A percentile compares a stretch with the other conserved stretches of the same genome.
phyloP scores from a whole-genome alignment of 1,140 invertebrate genomes.

The Drosophila orena region DNA sequence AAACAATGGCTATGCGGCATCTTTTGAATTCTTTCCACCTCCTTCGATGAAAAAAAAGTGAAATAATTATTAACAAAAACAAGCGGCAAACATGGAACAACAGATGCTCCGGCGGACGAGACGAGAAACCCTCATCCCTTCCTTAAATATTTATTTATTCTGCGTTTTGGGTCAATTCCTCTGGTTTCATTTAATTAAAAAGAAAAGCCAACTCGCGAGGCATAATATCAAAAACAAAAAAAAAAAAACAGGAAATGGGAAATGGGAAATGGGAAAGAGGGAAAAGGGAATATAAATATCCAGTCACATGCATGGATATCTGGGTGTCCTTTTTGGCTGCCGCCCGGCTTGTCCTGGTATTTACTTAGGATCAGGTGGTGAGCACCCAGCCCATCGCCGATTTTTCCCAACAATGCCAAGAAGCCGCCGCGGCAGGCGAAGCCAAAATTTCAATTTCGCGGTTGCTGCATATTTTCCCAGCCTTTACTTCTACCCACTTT shows the following conservation, averaged over 20 bases:
- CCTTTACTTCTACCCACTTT: constrained; percentile 50
- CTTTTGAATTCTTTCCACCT: constrained; percentile 74
- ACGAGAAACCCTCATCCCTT: constrained; percentile 1
- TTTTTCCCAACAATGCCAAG: constrained; percentile 45
- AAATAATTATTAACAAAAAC: constrained; percentile 82
- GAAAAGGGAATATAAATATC: constrained; percentile 31
- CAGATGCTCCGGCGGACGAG: constrained; percentile 46
- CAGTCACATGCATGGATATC: constrained; percentile 68
- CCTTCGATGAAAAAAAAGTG: constrained; percentile 55
- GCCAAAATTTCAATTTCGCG: constrained; percentile 83
- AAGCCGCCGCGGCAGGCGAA: constrained; percentile 71
- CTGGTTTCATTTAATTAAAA: constrained; percentile 85
- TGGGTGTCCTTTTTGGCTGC: constrained; percentile 44
- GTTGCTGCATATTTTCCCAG: constrained; percentile 82
- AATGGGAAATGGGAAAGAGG: background rate
- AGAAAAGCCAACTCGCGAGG: constrained; percentile 64
- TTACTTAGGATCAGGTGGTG: constrained; percentile 85
- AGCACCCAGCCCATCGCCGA: constrained; percentile 43
- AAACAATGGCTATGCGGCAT: constrained; percentile 70
- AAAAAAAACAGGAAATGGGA: background rate
- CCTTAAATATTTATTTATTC: constrained; percentile 71
- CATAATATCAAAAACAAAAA: constrained; percentile 59
- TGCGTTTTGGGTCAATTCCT: constrained; percentile 84
- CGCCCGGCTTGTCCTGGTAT: constrained; percentile 54
- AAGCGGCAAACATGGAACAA: constrained; percentile 32